Evolutionary conservation across 2,113 vertebrate genomes (phyloP), one percentile per base, ranked within the genome.

Genomic region (Sitta europaea): DNA sequence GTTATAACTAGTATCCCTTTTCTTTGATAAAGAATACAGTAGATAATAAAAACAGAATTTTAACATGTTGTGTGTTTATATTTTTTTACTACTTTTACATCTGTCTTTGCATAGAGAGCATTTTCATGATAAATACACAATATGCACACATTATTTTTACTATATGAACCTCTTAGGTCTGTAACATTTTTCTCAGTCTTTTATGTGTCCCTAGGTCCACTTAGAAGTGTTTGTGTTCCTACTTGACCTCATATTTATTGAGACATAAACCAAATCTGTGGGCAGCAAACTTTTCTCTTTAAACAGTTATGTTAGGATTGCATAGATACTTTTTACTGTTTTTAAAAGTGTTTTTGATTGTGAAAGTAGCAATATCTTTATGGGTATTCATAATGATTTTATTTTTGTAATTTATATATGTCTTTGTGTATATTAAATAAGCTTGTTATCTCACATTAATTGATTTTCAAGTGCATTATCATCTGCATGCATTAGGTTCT

Each of bases 91-190:
- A 35, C 5, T 65, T 68, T 48, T 77, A 9, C 2, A 19, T 8
- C 5, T 66, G 1, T 71, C 7, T 25, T 82, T 88, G 38, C 29
- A 62, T 4, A 24, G 33, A 25, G 7, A 51, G 16, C 11, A 11
- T 66, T 82, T 61, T 57, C 2, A 2, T 47, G 15, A 5, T 18
- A 78, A 36, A 5, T 28, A 11, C 6, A 12, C 20, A 53, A 12
- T 66, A 36, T 21, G 4, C 5, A 6, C 28, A 6, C 1, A 2
- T 18, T n/a, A 1, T 17, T 45, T 43, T 53, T 55, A 25, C 35
- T 51, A 8, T 17, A 38, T n/a, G 14, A 14, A 47, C 3, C n/a
- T 85, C 9, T 61, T 77, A 14, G 3, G 6, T 48, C 42, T 67
- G 14, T 23, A 25, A 12, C 11, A 11, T 51, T 91, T 88, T 67